These are phyloP conservation scores for Phylloscopus whistleri DNA, from an alignment of 2,113 vertebrate genomes.

Conservation along the genomic window DNA sequence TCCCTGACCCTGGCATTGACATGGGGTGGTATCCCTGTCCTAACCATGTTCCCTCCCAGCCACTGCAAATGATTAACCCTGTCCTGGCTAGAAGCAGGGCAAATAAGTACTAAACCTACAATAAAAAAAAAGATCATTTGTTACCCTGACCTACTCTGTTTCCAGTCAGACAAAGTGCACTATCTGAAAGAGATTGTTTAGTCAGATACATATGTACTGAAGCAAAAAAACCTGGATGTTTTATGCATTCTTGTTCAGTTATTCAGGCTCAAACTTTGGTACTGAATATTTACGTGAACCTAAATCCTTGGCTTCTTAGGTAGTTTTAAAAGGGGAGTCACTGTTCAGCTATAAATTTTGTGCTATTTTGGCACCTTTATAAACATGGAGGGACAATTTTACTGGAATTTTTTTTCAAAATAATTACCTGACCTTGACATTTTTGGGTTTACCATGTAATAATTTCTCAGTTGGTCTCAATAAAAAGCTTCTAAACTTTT, in stretches of 20 bases:
- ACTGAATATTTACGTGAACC: not conserved
- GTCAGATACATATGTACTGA: not conserved
- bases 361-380: not conserved
- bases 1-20: not conserved
- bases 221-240: not conserved
- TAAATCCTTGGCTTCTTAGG: not conserved
- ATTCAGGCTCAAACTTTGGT: not conserved
- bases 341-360: not conserved
- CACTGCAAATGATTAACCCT: not conserved
- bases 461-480: not conserved
- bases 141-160: not conserved
- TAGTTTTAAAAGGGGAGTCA: not conserved
- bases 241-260: not conserved
- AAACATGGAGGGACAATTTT: not conserved
- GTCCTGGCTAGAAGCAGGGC: not conserved
- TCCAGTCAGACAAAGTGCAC: not conserved
- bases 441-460: not conserved
- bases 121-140: not conserved
- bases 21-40: not conserved
- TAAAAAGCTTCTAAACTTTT: conserved; percentile 16
- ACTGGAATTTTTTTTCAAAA: not conserved
- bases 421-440: not conserved
- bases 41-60: not conserved
- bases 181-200: not conserved
- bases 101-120: not conserved